phyloP scores from a whole-genome alignment of 2,113 vertebrate genomes.

The Spea bombifrons region DNA sequence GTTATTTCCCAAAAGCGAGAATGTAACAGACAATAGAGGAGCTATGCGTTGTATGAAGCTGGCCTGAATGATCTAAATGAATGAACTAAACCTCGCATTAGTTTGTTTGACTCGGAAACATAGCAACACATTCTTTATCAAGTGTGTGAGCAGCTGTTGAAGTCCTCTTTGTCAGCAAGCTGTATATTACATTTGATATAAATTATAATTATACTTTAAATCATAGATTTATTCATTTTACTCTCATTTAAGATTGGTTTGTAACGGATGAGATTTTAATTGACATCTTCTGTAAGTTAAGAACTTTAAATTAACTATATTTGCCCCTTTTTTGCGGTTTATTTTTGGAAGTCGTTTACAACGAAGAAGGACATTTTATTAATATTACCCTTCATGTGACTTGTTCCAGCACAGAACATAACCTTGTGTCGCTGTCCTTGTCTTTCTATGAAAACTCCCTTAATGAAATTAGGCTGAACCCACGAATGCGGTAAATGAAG shows the following conservation, averaged over 20 bases:
- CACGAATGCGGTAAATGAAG: too few relatives aligned
- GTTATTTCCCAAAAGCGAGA: neutral
- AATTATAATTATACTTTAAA: neutral
- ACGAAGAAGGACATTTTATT: too few relatives aligned
- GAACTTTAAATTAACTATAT: too few relatives aligned
- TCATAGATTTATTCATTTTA: neutral
- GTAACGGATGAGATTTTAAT: too few relatives aligned
- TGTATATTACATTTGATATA: neutral
- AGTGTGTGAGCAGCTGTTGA: conserved; percentile 49
- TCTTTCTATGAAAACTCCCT: too few relatives aligned
- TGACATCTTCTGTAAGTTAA: too few relatives aligned
- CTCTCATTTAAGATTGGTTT: neutral
- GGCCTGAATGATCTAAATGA: conserved; percentile 31
- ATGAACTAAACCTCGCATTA: conserved; percentile 45
- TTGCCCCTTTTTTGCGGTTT: too few relatives aligned
- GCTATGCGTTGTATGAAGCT: conserved; percentile 13
- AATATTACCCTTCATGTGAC: too few relatives aligned
- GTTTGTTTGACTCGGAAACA: conserved; percentile 53
- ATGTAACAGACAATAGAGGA: conserved; percentile 39
- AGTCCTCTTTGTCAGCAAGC: conserved; percentile 23
- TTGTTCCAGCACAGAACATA: too few relatives aligned
- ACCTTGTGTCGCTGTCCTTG: too few relatives aligned
- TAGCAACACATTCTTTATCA: conserved; percentile 51
- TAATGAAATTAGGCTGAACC: too few relatives aligned
- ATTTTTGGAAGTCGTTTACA: too few relatives aligned